phyloP scores from a whole-genome alignment of 2,888 invertebrate genomes.

The Coelopa pilipes region DNA sequence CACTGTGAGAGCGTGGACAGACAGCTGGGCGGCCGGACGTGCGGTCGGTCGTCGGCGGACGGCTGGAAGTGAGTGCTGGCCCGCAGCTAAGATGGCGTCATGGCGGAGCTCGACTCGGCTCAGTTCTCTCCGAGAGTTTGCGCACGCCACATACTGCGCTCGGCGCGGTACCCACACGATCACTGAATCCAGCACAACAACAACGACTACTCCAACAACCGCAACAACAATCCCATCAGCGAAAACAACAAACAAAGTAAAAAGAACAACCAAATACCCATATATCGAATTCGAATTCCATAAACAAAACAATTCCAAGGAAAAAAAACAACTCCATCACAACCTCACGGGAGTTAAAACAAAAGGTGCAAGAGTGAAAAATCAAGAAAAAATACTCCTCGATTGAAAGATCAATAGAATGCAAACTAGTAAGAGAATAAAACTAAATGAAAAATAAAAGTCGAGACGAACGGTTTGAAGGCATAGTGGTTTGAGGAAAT shows the following conservation, averaged over 20 bases:
- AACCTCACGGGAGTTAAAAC: too few relatives aligned
- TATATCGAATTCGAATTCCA: background rate
- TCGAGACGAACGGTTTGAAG: too few relatives aligned
- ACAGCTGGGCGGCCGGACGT: background rate
- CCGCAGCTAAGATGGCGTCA: constrained; percentile 65
- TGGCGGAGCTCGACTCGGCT: constrained; percentile 58
- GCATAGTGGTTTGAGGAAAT: too few relatives aligned
- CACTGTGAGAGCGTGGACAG: background rate
- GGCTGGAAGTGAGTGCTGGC: background rate
- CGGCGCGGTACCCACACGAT: constrained; percentile 52
- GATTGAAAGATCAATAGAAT: too few relatives aligned
- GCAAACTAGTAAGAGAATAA: too few relatives aligned
- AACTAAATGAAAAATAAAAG: too few relatives aligned
- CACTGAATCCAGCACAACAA: constrained; percentile 17
- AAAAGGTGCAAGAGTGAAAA: too few relatives aligned
- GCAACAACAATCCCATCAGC: too few relatives aligned
- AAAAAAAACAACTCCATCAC: too few relatives aligned
- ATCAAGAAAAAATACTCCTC: too few relatives aligned
- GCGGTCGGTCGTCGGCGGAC: too few relatives aligned
- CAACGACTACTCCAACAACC: constrained; percentile 35
- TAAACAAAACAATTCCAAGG: background rate
- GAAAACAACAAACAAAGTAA: constrained; percentile 28
- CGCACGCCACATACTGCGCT: constrained; percentile 59
- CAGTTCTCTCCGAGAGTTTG: constrained; percentile 65
- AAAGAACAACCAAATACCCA: background rate